Percentiles rank a stretch among this genome's conserved stretches.
Evolutionary conservation across 2,888 invertebrate genomes (phyloP).

Genomic region (Dasysyrphus albostriatus): DNA sequence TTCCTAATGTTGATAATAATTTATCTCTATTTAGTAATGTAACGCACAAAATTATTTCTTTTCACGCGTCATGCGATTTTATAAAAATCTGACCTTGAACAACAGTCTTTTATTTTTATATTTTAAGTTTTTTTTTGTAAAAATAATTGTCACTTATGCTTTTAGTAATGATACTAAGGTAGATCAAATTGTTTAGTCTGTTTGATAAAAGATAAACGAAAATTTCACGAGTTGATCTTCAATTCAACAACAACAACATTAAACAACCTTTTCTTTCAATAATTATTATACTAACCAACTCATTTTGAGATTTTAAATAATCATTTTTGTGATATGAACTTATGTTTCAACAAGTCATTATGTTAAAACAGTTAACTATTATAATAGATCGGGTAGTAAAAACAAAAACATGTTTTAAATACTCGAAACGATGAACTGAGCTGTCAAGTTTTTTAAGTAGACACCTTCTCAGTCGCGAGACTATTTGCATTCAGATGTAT

Average conservation of each 20-base stretch:
- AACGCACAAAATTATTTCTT: too few species aligned
- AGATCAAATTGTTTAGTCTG: background rate
- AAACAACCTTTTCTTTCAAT: background rate
- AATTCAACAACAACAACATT: background rate
- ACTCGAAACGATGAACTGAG: background rate
- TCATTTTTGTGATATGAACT: background rate
- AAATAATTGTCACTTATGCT: too few species aligned
- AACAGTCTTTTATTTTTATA: background rate
- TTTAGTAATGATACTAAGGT: background rate
- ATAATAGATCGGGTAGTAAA: background rate
- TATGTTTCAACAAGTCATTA: background rate
- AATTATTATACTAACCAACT: background rate
- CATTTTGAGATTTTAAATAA: background rate
- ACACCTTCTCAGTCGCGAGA: background rate
- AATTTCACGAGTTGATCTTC: background rate
- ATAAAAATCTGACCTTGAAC: background rate
- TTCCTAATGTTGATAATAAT: too few species aligned
- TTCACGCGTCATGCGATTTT: too few species aligned
- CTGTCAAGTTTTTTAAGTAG: background rate
- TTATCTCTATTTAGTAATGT: too few species aligned
- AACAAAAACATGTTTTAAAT: background rate
- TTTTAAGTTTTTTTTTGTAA: background rate
- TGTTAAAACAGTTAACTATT: background rate
- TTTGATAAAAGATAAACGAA: background rate
- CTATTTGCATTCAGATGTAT: conserved; percentile 5